Percentiles rank a stretch among this genome's conserved stretches.
phyloP scores from a whole-genome alignment of 2,113 vertebrate species.

The Calonectris borealis region DNA sequence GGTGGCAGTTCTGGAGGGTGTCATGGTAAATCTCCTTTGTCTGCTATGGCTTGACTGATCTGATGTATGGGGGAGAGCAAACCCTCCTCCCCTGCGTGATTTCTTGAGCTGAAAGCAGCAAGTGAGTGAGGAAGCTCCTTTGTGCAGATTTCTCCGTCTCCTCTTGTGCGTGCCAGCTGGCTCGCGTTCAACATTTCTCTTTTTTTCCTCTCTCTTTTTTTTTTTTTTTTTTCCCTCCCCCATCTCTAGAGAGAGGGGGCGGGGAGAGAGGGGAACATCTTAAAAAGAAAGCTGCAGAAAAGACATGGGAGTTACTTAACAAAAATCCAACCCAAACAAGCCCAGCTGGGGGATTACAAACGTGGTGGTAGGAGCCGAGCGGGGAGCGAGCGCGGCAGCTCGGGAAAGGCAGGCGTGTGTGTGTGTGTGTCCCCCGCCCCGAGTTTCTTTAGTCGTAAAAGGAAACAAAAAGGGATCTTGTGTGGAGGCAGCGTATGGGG shows the following conservation, averaged over 20 bases:
- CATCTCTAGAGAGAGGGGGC: constrained; percentile 52
- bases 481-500: constrained; percentile 7
- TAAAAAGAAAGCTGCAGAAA: constrained; percentile 55
- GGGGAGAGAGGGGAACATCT: constrained; percentile 43
- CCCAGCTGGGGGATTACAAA: constrained; percentile 45
- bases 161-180: constrained; percentile 67
- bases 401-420: neutral
- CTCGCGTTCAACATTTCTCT: constrained; percentile 61
- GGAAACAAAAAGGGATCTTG: constrained; percentile 63
- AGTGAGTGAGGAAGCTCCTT: constrained; percentile 71
- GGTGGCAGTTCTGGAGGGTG: constrained; percentile 40
- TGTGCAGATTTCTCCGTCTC: constrained; percentile 64
- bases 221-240: neutral
- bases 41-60: constrained; percentile 2
- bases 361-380: neutral
- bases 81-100: constrained; percentile 38
- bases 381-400: neutral
- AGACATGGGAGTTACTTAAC: constrained; percentile 52
- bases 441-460: constrained; percentile 41
- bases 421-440: neutral
- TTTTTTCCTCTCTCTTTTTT: neutral
- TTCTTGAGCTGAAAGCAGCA: constrained; percentile 66
- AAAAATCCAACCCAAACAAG: constrained; percentile 63
- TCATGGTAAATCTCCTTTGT: constrained; percentile 56
- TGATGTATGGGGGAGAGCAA: constrained; percentile 29